Conservation (phyloP, 2,888 invertebrate genomes). For the Archips xylosteana region DNA sequence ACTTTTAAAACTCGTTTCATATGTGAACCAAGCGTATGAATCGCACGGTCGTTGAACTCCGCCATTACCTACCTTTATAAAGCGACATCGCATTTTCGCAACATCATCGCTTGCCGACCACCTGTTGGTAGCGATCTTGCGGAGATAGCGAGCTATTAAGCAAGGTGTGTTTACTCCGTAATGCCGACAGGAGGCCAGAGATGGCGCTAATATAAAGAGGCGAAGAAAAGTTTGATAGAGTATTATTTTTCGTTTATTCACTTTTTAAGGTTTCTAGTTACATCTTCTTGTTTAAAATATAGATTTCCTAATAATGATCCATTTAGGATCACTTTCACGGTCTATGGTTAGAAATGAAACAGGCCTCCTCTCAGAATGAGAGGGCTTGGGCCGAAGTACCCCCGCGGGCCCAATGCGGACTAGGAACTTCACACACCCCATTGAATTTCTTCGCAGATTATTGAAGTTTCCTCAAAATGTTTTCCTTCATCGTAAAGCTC, state of each 20-base stretch:
- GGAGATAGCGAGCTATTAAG: neutral
- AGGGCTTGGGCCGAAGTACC: too few species aligned
- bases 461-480: too few species aligned
- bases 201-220: slow-evolving; percentile 20
- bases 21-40: neutral
- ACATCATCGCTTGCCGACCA: slow-evolving; percentile 9
- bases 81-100: slow-evolving; percentile 27
- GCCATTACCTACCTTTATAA: neutral
- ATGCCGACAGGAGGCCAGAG: neutral
- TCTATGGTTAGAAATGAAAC: too few species aligned
- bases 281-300: too few species aligned
- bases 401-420: too few species aligned
- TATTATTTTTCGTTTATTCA: neutral
- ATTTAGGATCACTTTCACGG: too few species aligned
- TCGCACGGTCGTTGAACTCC: neutral
- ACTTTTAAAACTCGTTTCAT: neutral
- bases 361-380: too few species aligned
- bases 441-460: too few species aligned
- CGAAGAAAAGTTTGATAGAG: neutral
- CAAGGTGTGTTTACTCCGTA: slow-evolving; percentile 5
- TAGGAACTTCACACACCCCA: too few species aligned
- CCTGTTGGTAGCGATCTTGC: slow-evolving; percentile 21
- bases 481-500: too few species aligned
- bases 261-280: too few species aligned
- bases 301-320: too few species aligned